Evolutionary conservation across 37 sponge, comb jelly and placozoan species (phyloP).

Genomic region (Crambe crambe): DNA sequence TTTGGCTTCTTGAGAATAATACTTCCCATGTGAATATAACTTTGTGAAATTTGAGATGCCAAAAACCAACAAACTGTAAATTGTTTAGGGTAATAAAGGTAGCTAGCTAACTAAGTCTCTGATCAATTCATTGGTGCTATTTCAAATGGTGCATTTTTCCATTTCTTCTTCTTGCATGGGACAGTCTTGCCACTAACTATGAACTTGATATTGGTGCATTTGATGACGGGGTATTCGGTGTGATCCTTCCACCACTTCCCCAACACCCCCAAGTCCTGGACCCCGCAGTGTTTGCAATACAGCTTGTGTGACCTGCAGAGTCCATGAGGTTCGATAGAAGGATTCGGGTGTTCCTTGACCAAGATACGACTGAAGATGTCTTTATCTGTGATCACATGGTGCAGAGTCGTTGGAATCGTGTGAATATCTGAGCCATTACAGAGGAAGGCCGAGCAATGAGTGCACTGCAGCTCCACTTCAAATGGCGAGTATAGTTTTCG

Average conservation of each 20-base stretch:
- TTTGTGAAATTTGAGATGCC: neutral
- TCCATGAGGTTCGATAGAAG: conserved; percentile 9
- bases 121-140: neutral
- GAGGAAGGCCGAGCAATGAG: conserved; percentile 37
- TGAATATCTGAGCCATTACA: conserved; percentile 60
- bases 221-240: conserved; percentile 38
- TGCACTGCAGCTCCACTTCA: conserved; percentile 41
- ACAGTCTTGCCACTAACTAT: neutral
- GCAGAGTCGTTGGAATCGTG: conserved; percentile 1
- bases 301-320: conserved; percentile 41
- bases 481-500: conserved; percentile 7
- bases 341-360: conserved; percentile 11
- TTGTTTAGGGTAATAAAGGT: neutral
- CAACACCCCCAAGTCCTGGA: conserved; percentile 60
- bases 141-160: conserved; percentile 60
- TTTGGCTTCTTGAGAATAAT: neutral
- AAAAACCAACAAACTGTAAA: neutral
- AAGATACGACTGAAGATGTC: conserved; percentile 6
- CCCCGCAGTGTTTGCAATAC: conserved; percentile 37
- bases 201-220: conserved; percentile 48
- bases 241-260: conserved; percentile 32
- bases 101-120: neutral
- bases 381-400: conserved; percentile 44
- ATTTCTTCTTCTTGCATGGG: conserved; percentile 41
- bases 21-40: neutral